Conservation (phyloP, 1,140 invertebrate species). For the Vanessa atalanta region DNA sequence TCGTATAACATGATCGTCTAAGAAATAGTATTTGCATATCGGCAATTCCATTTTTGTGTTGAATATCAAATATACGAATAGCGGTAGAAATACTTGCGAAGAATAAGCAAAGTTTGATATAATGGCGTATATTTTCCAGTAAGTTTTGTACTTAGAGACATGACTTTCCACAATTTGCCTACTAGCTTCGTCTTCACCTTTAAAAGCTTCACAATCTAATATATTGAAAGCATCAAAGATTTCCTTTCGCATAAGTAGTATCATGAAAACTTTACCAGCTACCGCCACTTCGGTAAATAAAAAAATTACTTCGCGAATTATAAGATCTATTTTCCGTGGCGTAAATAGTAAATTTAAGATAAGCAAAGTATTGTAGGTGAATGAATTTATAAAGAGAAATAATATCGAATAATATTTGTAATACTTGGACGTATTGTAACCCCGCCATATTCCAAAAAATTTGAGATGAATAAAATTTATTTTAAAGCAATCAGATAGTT, state of each 20-base stretch:
- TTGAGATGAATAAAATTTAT: constrained; percentile 48
- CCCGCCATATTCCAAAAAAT: constrained; percentile 59
- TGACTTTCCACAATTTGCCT: constrained; percentile 47
- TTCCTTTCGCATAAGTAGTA: constrained; percentile 52
- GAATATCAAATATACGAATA: constrained; percentile 49
- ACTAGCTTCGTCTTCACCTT: constrained; percentile 46
- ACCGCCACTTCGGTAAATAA: constrained; percentile 60
- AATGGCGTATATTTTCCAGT: constrained; percentile 45
- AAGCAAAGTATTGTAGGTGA: constrained; percentile 53
- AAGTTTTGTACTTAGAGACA: constrained; percentile 45
- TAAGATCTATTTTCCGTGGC: constrained; percentile 54
- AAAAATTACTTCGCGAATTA: constrained; percentile 64
- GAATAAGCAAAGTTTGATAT: constrained; percentile 52
- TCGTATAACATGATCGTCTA: constrained; percentile 44
- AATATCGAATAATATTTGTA: constrained; percentile 58
- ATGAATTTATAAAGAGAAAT: constrained; percentile 48
- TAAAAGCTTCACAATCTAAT: constrained; percentile 53
- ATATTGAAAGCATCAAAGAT: constrained; percentile 53
- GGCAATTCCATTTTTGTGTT: constrained; percentile 51
- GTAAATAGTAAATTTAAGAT: constrained; percentile 57
- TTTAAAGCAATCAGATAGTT: constrained; percentile 49
- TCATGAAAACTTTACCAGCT: constrained; percentile 53
- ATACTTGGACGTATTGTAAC: constrained; percentile 34
- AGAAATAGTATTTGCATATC: constrained; percentile 66
- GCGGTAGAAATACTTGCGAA: constrained; percentile 44